phyloP scores from a whole-genome alignment of 2,888 invertebrate species.

The Anagyrus pseudococci region DNA sequence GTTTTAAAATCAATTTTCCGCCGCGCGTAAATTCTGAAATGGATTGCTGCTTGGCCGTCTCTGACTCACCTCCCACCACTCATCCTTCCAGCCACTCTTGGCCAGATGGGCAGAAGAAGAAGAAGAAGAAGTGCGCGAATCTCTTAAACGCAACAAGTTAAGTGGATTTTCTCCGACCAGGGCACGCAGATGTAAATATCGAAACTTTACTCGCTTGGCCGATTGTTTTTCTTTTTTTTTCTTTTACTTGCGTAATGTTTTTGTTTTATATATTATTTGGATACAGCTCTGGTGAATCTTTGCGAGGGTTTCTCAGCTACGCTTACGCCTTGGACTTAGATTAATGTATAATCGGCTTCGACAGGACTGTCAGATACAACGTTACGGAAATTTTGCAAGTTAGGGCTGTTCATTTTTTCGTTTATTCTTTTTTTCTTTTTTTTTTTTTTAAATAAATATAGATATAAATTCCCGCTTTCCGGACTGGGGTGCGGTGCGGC shows the following conservation, averaged over 20 bases:
- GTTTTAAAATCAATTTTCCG: slow-evolving; percentile 36
- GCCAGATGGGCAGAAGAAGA: not conserved
- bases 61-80: not conserved
- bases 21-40: not conserved
- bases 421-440: not conserved
- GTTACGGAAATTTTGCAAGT: slow-evolving; percentile 8
- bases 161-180: slow-evolving; percentile 17
- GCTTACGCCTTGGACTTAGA: slow-evolving; percentile 9
- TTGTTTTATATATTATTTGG: no score
- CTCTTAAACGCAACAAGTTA: slow-evolving; percentile 31
- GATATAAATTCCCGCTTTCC: no score
- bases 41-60: not conserved
- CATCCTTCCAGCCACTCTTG: not conserved
- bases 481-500: no score
- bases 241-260: not conserved
- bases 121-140: not conserved
- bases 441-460: slow-evolving; percentile 15
- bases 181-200: slow-evolving; percentile 18
- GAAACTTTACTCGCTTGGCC: slow-evolving; percentile 5
- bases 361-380: not conserved
- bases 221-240: slow-evolving; percentile 20
- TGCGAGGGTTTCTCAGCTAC: not conserved
- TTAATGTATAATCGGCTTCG: slow-evolving; percentile 21
- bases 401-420: not conserved
- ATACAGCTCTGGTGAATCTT: no score